Percentiles rank a stretch among this genome's conserved stretches.
These are phyloP conservation scores for Salmo trutta DNA, from an alignment of 2,797 vertebrate species.

Conservation along the genomic window DNA sequence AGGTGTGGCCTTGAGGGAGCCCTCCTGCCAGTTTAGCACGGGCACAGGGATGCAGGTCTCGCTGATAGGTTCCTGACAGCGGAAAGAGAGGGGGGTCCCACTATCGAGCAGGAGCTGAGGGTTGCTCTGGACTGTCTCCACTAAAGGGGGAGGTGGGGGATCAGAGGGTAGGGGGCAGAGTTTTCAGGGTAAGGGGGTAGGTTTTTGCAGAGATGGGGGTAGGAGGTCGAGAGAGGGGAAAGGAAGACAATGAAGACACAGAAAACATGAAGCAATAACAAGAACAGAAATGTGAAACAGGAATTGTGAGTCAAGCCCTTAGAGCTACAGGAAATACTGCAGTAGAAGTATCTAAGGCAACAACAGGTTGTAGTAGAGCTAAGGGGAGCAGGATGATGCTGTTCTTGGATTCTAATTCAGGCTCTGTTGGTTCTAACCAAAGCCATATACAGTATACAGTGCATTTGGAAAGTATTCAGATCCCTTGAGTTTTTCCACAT, in stretches of 20 bases:
- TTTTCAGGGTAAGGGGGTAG: slow-evolving; percentile 22
- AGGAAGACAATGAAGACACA: slow-evolving; percentile 71
- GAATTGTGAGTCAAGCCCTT: slow-evolving; percentile 52
- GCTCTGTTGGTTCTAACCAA: neutral
- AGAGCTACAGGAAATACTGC: slow-evolving; percentile 33
- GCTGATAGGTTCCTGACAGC: slow-evolving; percentile 91
- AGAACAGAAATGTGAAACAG: slow-evolving; percentile 69
- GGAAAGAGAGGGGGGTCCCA: slow-evolving; percentile 82
- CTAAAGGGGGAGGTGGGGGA: slow-evolving; percentile 81
- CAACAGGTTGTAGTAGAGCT: neutral
- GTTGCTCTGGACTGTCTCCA: slow-evolving; percentile 96
- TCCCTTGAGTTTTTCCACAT: too few species aligned
- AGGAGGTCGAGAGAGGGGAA: slow-evolving; percentile 51
- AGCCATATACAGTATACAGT: too few species aligned
- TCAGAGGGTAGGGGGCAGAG: slow-evolving; percentile 47
- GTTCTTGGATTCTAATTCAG: slow-evolving; percentile 9
- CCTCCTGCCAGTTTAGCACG: slow-evolving; percentile 90
- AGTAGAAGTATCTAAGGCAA: slow-evolving; percentile 7
- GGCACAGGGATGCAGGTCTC: slow-evolving; percentile 96
- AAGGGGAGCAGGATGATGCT: neutral
- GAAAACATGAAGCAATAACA: slow-evolving; percentile 67
- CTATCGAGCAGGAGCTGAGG: slow-evolving; percentile 92
- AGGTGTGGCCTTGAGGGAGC: slow-evolving; percentile 81
- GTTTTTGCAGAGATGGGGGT: slow-evolving; percentile 71
- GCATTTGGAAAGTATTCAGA: too few species aligned